These are phyloP conservation scores for Nyctereutes procyonoides DNA, from an alignment of 2,113 vertebrate genomes.

Conservation along the genomic window DNA sequence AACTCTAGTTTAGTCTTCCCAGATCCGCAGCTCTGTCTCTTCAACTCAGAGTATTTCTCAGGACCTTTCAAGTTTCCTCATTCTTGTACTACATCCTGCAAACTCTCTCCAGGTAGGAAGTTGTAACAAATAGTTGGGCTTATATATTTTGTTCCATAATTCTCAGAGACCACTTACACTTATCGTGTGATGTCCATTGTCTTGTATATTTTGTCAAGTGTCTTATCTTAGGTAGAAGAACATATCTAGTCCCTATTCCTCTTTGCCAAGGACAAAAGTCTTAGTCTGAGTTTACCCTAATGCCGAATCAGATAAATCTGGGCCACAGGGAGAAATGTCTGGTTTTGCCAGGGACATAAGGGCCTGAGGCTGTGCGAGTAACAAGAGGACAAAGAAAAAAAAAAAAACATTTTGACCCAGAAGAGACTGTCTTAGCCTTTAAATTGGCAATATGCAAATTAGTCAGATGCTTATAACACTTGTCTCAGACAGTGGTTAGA, in stretches of 20 bases:
- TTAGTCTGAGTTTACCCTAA: neutral
- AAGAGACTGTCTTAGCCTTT: neutral
- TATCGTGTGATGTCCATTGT: neutral
- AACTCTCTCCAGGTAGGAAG: neutral
- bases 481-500: neutral
- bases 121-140: neutral
- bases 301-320: neutral
- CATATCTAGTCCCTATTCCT: neutral
- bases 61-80: neutral
- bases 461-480: neutral
- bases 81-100: fast-evolving
- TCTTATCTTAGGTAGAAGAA: neutral
- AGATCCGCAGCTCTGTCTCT: neutral
- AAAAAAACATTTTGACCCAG: neutral
- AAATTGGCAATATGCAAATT: neutral
- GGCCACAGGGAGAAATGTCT: neutral
- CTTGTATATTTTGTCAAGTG: neutral
- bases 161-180: neutral
- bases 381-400: neutral
- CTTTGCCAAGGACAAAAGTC: neutral
- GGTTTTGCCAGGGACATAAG: neutral
- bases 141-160: neutral
- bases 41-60: neutral
- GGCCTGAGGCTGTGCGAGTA: neutral
- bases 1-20: neutral